A percentile compares a stretch with the other conserved stretches of the same genome.
Evolutionary conservation across 1,140 invertebrate species (phyloP).

Genomic region (Mercenaria mercenaria): DNA sequence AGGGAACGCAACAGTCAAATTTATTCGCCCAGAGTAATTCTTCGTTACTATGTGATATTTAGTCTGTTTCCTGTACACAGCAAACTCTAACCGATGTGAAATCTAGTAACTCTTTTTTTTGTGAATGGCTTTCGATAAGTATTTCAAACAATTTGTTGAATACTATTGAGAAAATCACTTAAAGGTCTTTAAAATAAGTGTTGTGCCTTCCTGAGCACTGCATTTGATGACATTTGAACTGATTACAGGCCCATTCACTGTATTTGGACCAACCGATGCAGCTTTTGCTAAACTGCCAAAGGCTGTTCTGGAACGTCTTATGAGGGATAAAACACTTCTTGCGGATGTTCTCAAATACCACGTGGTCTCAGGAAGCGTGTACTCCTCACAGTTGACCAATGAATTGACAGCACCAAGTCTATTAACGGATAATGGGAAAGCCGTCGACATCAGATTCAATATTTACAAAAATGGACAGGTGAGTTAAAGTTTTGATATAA

Average conservation of each 20-base stretch:
- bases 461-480: slow-evolving; percentile 76
- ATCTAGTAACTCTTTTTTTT: no score
- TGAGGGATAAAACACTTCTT: slow-evolving; percentile 79
- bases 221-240: no score
- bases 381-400: slow-evolving; percentile 77
- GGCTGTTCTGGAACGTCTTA: slow-evolving; percentile 88
- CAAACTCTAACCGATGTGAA: no score
- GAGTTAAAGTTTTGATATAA: background rate
- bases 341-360: slow-evolving; percentile 84
- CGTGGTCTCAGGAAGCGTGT: slow-evolving; percentile 77
- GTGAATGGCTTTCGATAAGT: no score
- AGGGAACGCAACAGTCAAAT: no score
- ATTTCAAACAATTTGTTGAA: no score
- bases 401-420: slow-evolving; percentile 77
- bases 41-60: no score
- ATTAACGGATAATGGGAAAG: background rate
- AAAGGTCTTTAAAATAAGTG: no score
- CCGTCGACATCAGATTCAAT: slow-evolving; percentile 79
- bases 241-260: slow-evolving; percentile 90
- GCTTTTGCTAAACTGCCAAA: slow-evolving; percentile 90
- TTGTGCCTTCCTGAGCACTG: no score
- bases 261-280: slow-evolving; percentile 94
- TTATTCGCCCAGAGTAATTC: no score
- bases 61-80: no score
- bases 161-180: no score